These are phyloP conservation scores for Bombus impatiens DNA, from an alignment of 1,140 invertebrate genomes.

Conservation along the genomic window DNA sequence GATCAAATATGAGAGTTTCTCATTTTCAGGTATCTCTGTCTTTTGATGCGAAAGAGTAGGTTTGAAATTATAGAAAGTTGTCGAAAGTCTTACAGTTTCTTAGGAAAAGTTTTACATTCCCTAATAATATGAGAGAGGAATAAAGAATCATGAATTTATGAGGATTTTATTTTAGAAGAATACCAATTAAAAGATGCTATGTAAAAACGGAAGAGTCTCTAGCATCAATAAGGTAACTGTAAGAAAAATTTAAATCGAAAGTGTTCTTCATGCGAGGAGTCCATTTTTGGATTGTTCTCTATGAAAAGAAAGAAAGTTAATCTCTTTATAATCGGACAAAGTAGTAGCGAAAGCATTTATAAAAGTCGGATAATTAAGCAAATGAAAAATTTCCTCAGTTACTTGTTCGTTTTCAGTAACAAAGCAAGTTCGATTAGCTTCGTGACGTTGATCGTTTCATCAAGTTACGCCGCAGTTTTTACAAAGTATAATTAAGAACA, in stretches of 20 bases:
- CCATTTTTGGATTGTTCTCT: background rate
- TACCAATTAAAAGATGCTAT: background rate
- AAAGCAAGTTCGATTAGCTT: background rate
- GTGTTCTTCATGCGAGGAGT: background rate
- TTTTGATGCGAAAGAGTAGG: too few relatives aligned
- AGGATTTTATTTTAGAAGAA: background rate
- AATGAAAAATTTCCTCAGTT: background rate
- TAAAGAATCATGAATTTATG: background rate
- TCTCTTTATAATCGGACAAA: background rate
- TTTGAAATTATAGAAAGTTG: background rate
- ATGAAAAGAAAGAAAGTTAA: background rate
- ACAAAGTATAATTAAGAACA: constrained; percentile 23
- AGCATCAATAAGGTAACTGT: background rate
- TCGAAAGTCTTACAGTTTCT: background rate
- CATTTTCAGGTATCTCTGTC: background rate
- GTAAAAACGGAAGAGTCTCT: background rate
- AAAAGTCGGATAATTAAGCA: background rate
- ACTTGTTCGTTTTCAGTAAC: background rate
- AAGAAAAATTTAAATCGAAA: background rate
- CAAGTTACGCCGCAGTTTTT: background rate
- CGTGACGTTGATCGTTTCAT: background rate
- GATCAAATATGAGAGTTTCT: background rate
- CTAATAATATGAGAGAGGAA: background rate
- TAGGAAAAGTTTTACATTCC: background rate
- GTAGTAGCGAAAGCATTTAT: background rate